A percentile compares a stretch with the other conserved stretches of the same genome.
These are phyloP conservation scores for Buteo buteo DNA, from an alignment of 2,113 vertebrate species.

Conservation along the genomic window DNA sequence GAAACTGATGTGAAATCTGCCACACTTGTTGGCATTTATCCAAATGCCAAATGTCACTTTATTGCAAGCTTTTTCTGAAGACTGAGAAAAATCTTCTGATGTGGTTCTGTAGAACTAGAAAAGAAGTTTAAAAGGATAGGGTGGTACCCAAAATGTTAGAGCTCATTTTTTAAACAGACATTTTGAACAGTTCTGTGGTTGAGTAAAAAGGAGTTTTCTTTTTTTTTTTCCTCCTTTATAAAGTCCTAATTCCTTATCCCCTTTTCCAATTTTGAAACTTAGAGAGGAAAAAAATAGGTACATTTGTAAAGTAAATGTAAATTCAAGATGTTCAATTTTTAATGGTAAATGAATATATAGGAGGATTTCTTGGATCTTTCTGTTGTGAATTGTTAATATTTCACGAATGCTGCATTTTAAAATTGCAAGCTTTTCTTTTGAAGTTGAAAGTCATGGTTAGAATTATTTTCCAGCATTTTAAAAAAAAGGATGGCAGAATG, in stretches of 20 bases:
- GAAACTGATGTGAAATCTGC: neutral
- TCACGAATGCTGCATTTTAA: neutral
- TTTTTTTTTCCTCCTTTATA: neutral
- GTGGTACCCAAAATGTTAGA: neutral
- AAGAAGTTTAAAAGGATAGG: neutral
- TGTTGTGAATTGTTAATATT: neutral
- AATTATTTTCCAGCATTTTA: neutral
- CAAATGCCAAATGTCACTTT: neutral
- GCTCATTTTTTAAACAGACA: neutral
- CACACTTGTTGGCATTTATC: neutral
- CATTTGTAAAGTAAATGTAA: neutral
- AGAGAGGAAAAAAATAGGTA: neutral
- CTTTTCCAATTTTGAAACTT: neutral
- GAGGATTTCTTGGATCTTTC: neutral
- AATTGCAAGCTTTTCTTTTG: neutral
- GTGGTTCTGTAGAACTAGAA: neutral
- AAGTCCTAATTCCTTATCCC: neutral
- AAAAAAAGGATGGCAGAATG: neutral
- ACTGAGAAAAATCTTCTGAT: neutral
- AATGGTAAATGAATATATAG: neutral
- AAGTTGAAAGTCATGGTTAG: neutral
- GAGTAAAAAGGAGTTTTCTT: neutral
- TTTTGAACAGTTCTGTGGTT: neutral
- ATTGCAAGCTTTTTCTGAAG: neutral
- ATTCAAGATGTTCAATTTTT: neutral